phyloP scores from a whole-genome alignment of 2,113 vertebrate species.

The Poecilia latipinna region DNA sequence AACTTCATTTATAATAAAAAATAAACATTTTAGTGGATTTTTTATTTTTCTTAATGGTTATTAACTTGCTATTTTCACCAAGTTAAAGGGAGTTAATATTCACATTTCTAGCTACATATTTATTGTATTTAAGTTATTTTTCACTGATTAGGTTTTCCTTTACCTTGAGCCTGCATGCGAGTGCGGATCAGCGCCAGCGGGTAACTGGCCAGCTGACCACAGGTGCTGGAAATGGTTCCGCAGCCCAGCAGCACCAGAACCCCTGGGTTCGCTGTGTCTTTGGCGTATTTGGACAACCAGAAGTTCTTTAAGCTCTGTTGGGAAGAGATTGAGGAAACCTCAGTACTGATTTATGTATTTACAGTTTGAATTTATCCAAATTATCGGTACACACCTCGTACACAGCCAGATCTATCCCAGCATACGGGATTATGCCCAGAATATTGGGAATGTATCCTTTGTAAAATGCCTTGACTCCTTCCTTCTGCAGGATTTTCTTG shows the following conservation, averaged over 20 bases:
- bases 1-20: too few species aligned
- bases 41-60: too few species aligned
- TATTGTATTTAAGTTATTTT: too few species aligned
- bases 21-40: too few species aligned
- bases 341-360: not conserved
- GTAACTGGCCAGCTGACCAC: slow-evolving; percentile 96
- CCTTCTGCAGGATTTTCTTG: slow-evolving; percentile 92
- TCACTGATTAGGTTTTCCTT: slow-evolving; percentile 2
- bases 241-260: slow-evolving; percentile 90
- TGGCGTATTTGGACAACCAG: slow-evolving; percentile 91
- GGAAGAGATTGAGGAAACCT: not conserved
- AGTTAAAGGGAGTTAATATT: too few species aligned
- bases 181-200: slow-evolving; percentile 93
- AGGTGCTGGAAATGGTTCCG: slow-evolving; percentile 93
- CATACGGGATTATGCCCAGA: slow-evolving; percentile 96
- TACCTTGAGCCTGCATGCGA: slow-evolving; percentile 98
- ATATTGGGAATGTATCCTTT: slow-evolving; percentile 98
- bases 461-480: slow-evolving; percentile 93
- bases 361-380: not conserved
- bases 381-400: slow-evolving; percentile 86
- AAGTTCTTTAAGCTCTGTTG: slow-evolving; percentile 90
- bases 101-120: too few species aligned
- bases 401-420: slow-evolving; percentile 95
- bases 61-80: too few species aligned
- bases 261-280: slow-evolving; percentile 92